A percentile compares a stretch with the other conserved stretches of the same genome.
Conservation (phyloP, 2,113 vertebrate genomes). For the Arothron firmamentum region DNA sequence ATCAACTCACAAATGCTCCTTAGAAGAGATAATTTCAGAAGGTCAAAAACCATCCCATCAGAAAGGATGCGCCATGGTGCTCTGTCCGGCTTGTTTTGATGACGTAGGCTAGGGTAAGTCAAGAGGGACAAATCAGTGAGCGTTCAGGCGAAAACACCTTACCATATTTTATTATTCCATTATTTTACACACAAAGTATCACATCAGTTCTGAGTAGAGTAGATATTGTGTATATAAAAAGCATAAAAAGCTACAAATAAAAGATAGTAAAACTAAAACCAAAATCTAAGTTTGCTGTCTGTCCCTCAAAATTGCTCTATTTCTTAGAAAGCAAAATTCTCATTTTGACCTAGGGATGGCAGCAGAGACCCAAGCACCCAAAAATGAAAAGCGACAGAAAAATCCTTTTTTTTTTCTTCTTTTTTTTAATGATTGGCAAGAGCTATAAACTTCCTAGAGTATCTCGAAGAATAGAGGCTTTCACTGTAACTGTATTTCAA, state of each 20-base stretch:
- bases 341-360: conserved; percentile 32
- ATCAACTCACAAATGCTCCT: conserved; percentile 9
- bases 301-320: too few species aligned
- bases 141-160: too few species aligned
- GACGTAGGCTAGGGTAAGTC: conserved; percentile 49
- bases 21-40: conserved; percentile 16
- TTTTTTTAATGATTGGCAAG: too few species aligned
- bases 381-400: neutral
- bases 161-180: neutral
- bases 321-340: neutral
- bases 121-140: conserved; percentile 15
- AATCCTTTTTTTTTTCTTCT: too few species aligned
- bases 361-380: conserved; percentile 17
- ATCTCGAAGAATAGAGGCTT: too few species aligned
- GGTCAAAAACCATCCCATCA: conserved; percentile 48
- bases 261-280: too few species aligned
- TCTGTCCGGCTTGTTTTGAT: conserved; percentile 40
- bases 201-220: too few species aligned
- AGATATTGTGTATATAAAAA: too few species aligned
- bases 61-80: conserved; percentile 24
- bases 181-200: too few species aligned
- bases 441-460: too few species aligned
- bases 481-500: neutral
- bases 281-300: too few species aligned
- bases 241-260: too few species aligned